These are phyloP conservation scores for Haliaeetus leucogaster DNA, from an alignment of 2,113 vertebrate species.

Conservation along the genomic window DNA sequence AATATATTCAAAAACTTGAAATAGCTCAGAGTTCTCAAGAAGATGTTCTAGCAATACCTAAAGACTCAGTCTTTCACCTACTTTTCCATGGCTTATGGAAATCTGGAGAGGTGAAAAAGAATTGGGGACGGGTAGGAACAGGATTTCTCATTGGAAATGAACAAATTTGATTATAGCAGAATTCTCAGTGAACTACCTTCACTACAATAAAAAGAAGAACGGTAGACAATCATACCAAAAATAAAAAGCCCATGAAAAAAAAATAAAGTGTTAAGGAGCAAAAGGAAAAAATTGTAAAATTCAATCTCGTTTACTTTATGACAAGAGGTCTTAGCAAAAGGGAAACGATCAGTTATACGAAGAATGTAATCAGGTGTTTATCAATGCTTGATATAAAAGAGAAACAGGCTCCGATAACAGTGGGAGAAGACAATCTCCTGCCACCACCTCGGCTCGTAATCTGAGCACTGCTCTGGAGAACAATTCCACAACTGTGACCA, in stretches of 20 bases:
- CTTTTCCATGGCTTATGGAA: not conserved
- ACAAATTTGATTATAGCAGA: rapidly evolving
- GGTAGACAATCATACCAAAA: not conserved
- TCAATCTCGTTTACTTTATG: not conserved
- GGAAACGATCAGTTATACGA: rapidly evolving
- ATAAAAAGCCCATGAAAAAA: not conserved
- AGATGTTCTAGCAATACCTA: not conserved
- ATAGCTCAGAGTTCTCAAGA: not conserved
- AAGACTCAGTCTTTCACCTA: not conserved
- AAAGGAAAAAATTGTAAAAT: not conserved
- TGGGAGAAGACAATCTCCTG: rapidly evolving
- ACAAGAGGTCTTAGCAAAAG: not conserved
- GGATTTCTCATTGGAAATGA: not conserved
- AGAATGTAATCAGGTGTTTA: not conserved
- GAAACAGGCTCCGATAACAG: not conserved
- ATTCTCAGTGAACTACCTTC: not conserved
- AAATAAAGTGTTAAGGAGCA: not conserved
- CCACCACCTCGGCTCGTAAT: rapidly evolving
- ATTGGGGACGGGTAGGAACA: rapidly evolving
- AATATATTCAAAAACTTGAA: not conserved
- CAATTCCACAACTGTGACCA: rapidly evolving
- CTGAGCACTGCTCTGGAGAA: no score
- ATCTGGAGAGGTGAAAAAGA: not conserved
- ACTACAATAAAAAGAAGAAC: not conserved
- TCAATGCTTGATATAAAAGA: not conserved